Evolutionary conservation across 1,140 invertebrate genomes (phyloP).

Genomic region (Drosophila albomicans): DNA sequence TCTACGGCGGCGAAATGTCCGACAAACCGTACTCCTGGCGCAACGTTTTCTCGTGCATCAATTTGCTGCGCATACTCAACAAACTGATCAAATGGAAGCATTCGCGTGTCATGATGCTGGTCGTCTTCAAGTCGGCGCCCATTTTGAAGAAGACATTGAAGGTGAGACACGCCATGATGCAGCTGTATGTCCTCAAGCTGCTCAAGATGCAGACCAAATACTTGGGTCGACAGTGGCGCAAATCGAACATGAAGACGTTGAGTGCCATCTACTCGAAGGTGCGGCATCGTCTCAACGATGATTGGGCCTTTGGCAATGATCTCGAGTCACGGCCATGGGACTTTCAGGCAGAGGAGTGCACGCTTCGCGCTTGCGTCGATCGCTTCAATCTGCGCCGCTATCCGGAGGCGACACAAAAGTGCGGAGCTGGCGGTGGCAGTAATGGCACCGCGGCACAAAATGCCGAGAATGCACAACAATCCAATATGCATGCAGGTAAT

Average conservation of each 20-base stretch:
- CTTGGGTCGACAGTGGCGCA: conserved; percentile 99
- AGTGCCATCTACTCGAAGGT: conserved; percentile 99
- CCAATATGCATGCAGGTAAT: conserved; percentile 72
- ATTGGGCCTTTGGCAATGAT: conserved; percentile 99
- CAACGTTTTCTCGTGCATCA: conserved; percentile 99
- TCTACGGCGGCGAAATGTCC: conserved; percentile 87
- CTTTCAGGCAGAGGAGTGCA: conserved; percentile 99
- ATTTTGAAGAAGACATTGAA: conserved; percentile 98
- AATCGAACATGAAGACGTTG: conserved; percentile 99
- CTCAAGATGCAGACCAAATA: conserved; percentile 99
- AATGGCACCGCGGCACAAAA: conserved; percentile 74
- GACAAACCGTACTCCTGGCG: conserved; percentile 96
- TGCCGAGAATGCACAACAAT: conserved; percentile 71
- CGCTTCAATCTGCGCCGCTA: conserved; percentile 98
- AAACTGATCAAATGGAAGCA: conserved; percentile 99
- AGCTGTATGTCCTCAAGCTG: conserved; percentile 98
- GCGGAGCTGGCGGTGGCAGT: conserved; percentile 59
- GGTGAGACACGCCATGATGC: conserved; percentile 98
- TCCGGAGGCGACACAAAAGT: conserved; percentile 85
- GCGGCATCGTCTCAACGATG: conserved; percentile 97
- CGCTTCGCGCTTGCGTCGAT: conserved; percentile 96
- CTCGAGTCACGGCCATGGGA: conserved; percentile 99
- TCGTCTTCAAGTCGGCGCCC: conserved; percentile 99
- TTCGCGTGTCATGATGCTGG: conserved; percentile 99
- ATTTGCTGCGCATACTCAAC: conserved; percentile 98